Percentiles rank a stretch among this genome's conserved stretches.
phyloP scores from a whole-genome alignment of 2,113 vertebrate species.

The Daubentonia madagascariensis region DNA sequence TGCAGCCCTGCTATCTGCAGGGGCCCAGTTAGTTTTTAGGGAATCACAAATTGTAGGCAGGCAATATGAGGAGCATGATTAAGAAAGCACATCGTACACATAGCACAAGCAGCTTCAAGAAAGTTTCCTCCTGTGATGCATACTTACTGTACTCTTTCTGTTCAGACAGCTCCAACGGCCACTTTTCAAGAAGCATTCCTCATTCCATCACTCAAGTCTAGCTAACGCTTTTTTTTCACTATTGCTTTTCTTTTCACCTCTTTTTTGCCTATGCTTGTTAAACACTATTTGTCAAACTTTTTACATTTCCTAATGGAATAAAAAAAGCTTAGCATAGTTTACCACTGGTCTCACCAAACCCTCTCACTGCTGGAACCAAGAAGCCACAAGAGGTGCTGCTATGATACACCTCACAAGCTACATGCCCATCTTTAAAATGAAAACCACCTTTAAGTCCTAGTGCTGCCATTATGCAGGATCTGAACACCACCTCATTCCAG shows the following conservation, averaged over 20 bases:
- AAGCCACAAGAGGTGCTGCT: not conserved
- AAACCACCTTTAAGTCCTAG: not conserved
- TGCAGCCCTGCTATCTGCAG: not conserved
- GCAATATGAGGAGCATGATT: not conserved
- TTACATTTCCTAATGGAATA: not conserved
- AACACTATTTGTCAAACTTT: not conserved
- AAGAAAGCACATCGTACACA: not conserved
- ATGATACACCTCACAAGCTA: not conserved
- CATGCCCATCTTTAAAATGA: not conserved
- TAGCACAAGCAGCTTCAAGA: not conserved
- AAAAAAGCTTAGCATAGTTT: constrained; percentile 3
- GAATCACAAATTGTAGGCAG: not conserved
- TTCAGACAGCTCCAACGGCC: not conserved
- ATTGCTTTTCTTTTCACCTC: not conserved
- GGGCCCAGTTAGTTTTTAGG: not conserved
- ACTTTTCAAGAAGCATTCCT: not conserved
- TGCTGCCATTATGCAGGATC: not conserved
- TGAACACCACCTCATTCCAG: not conserved
- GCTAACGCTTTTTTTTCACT: not conserved
- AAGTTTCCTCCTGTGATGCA: not conserved
- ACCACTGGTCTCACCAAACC: not conserved
- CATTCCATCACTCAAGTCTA: not conserved
- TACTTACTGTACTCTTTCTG: not conserved
- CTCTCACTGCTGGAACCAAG: not conserved
- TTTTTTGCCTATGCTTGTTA: not conserved